Conservation (phyloP, 2,113 vertebrate species). For the Daboia siamensis region DNA sequence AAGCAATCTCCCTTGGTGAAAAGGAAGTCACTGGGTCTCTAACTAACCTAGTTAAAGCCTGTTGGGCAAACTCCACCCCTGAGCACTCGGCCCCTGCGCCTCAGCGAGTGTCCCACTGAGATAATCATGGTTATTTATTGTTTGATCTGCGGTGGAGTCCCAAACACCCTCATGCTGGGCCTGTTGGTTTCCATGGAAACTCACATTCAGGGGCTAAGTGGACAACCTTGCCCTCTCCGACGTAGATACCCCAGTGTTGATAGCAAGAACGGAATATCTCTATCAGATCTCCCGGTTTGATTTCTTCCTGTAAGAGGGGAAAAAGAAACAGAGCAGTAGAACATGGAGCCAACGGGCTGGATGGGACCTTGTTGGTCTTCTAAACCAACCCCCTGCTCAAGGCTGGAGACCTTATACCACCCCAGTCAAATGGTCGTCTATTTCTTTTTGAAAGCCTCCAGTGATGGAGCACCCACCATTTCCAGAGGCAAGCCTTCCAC, state of each 20-base stretch:
- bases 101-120: background rate
- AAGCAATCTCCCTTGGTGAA: background rate
- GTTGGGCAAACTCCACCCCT: background rate
- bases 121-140: background rate
- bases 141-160: background rate
- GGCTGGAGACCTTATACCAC: too few relatives aligned
- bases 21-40: background rate
- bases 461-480: too few relatives aligned
- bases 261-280: conserved; percentile 78
- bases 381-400: too few relatives aligned
- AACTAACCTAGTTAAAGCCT: background rate
- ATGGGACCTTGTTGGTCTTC: too few relatives aligned
- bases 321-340: background rate
- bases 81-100: background rate
- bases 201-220: conserved; percentile 70
- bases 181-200: background rate
- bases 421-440: background rate
- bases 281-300: conserved; percentile 77
- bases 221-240: conserved; percentile 79
- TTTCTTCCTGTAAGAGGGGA: conserved; percentile 47
- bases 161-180: too few relatives aligned
- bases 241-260: conserved; percentile 83
- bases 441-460: background rate
- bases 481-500: background rate
- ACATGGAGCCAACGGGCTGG: too few relatives aligned